These are phyloP conservation scores for Lucilia sericata DNA, from an alignment of 1,140 invertebrate genomes.

Conservation along the genomic window DNA sequence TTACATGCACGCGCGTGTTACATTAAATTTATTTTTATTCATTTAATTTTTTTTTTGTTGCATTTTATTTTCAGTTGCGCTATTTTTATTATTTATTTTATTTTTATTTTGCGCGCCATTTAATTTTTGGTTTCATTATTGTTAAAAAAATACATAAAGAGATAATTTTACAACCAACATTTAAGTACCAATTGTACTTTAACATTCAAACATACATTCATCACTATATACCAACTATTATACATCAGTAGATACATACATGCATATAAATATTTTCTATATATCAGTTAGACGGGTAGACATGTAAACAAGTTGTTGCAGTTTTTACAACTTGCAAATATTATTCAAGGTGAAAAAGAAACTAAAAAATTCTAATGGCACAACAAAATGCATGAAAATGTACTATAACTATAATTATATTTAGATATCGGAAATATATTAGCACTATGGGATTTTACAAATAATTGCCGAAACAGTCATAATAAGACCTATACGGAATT, in stretches of 20 bases:
- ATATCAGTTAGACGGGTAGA: not conserved
- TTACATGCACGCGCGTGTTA: constrained; percentile 8
- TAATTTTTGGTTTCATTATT: not conserved
- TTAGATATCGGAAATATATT: too few species aligned
- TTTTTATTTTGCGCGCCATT: constrained; percentile 11
- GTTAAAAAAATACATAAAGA: not conserved
- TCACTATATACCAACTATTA: not conserved
- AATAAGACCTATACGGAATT: too few species aligned
- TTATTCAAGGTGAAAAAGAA: too few species aligned
- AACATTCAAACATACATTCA: not conserved
- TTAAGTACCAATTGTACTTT: not conserved
- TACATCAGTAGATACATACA: not conserved
- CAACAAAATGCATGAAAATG: too few species aligned
- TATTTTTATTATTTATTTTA: not conserved
- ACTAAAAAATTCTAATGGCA: too few species aligned
- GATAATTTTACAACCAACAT: not conserved
- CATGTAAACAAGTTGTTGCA: too few species aligned
- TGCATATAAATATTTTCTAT: not conserved
- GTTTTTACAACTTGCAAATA: too few species aligned
- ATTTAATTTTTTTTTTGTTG: not conserved
- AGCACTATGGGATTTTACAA: too few species aligned
- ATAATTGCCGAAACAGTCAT: too few species aligned
- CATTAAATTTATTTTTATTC: constrained; percentile 1
- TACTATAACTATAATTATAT: too few species aligned
- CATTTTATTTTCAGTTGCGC: not conserved